Conservation (phyloP, 2,113 vertebrate genomes). For the Pachypanchax playfairii region DNA sequence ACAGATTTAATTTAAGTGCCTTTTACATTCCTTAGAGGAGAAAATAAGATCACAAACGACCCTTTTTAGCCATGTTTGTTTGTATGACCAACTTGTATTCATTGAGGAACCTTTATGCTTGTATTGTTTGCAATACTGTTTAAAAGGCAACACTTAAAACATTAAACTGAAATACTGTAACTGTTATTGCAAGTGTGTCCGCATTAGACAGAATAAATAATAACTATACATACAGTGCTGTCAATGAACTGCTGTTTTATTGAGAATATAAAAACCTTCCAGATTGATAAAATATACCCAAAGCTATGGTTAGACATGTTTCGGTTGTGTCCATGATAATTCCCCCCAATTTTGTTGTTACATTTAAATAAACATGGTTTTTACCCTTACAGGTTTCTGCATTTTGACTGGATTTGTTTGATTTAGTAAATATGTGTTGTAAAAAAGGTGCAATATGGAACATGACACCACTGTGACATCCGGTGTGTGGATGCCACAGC, state of each 20-base stretch:
- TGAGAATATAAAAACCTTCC: background rate
- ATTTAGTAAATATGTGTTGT: background rate
- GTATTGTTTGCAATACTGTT: slow-evolving; percentile 66
- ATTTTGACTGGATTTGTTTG: slow-evolving; percentile 31
- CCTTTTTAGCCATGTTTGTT: slow-evolving; percentile 14
- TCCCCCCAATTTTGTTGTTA: slow-evolving; percentile 33
- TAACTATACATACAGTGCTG: background rate
- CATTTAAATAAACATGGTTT: slow-evolving; percentile 71
- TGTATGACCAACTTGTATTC: slow-evolving; percentile 49
- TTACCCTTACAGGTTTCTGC: slow-evolving; percentile 39
- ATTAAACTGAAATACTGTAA: slow-evolving; percentile 30
- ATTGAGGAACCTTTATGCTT: slow-evolving; percentile 38
- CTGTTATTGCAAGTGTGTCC: slow-evolving; percentile 36
- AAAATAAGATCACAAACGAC: slow-evolving; percentile 45
- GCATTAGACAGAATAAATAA: slow-evolving; percentile 22
- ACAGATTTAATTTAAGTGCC: slow-evolving; percentile 80
- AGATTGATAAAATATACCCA: slow-evolving; percentile 17
- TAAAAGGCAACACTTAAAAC: slow-evolving; percentile 49
- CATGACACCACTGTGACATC: too few relatives aligned
- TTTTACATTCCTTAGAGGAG: slow-evolving; percentile 74
- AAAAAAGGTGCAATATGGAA: too few relatives aligned
- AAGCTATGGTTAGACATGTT: slow-evolving; percentile 48
- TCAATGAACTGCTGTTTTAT: slow-evolving; percentile 38
- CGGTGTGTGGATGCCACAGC: too few relatives aligned
- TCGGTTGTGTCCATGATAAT: slow-evolving; percentile 26